A percentile compares a stretch with the other conserved stretches of the same genome.
phyloP scores from a whole-genome alignment of 1,140 invertebrate species.

The Varroa destructor region DNA sequence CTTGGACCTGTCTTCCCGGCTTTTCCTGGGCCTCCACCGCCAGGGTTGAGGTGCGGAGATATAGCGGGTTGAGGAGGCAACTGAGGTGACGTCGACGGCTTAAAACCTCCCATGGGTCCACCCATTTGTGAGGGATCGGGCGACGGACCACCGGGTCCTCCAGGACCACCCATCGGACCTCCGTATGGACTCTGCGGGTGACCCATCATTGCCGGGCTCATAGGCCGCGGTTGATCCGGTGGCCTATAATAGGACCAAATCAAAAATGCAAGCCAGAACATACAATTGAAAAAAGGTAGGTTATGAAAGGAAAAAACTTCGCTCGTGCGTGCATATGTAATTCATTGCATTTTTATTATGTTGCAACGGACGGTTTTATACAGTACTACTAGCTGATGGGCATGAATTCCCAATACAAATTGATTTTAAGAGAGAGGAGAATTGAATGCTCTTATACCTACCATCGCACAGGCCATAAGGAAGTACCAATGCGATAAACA shows the following conservation, averaged over 20 bases:
- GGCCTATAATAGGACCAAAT: slow-evolving; percentile 1
- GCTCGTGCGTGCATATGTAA: no score
- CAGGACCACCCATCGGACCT: slow-evolving; percentile 11
- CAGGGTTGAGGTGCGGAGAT: slow-evolving; percentile 7
- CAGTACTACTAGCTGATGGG: not conserved
- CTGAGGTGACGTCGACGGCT: slow-evolving; percentile 23
- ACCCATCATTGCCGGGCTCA: slow-evolving; percentile 26
- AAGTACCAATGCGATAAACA: no score
- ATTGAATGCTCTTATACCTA: no score
- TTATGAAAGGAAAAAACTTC: no score
- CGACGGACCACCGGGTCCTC: slow-evolving; percentile 18
- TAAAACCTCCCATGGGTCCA: not conserved
- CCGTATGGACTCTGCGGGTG: slow-evolving; percentile 25
- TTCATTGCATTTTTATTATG: no score
- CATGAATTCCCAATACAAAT: not conserved
- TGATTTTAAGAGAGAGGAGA: no score
- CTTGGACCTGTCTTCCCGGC: slow-evolving; percentile 31
- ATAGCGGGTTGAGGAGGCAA: slow-evolving; percentile 20
- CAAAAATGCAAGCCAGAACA: no score
- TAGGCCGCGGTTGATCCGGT: slow-evolving; percentile 8
- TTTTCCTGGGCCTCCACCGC: no score
- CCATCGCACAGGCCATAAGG: no score
- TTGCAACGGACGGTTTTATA: no score
- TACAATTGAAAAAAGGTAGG: no score
- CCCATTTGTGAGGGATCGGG: slow-evolving; percentile 22